These are phyloP conservation scores for Nezara viridula DNA, from an alignment of 2,888 invertebrate species.

Conservation along the genomic window DNA sequence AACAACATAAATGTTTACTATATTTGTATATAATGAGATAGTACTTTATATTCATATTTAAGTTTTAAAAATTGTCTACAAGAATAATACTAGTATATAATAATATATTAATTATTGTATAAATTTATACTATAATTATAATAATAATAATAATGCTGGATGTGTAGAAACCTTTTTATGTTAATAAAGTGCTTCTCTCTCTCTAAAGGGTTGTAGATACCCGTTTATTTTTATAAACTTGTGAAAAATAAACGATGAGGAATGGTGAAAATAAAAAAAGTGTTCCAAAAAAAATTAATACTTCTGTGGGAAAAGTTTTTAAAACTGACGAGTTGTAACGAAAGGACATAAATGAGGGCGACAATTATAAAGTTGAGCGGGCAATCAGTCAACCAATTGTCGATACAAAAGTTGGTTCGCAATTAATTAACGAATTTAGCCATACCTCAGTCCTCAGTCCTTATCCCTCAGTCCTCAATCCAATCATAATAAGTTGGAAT, in stretches of 20 bases:
- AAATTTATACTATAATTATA: too few species aligned
- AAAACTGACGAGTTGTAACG: neutral
- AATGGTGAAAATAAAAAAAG: neutral
- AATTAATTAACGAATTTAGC: neutral
- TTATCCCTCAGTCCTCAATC: neutral
- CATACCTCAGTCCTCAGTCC: neutral
- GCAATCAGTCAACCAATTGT: constrained; percentile 30
- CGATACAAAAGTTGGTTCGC: neutral
- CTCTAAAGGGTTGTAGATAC: too few species aligned
- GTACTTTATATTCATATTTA: too few species aligned
- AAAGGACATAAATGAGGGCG: neutral
- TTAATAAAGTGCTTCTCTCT: too few species aligned
- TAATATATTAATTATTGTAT: too few species aligned
- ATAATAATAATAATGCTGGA: too few species aligned
- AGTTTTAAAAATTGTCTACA: too few species aligned
- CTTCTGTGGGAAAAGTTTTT: neutral
- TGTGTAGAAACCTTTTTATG: too few species aligned
- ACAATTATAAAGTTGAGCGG: constrained; percentile 1
- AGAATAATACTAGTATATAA: too few species aligned
- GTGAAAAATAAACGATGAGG: neutral
- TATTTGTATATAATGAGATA: too few species aligned
- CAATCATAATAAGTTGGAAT: neutral
- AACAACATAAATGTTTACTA: too few species aligned
- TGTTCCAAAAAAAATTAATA: neutral
- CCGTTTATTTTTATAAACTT: neutral